These are phyloP conservation scores for Zaprionus davidi DNA, from an alignment of 1,140 invertebrate genomes.

Conservation along the genomic window DNA sequence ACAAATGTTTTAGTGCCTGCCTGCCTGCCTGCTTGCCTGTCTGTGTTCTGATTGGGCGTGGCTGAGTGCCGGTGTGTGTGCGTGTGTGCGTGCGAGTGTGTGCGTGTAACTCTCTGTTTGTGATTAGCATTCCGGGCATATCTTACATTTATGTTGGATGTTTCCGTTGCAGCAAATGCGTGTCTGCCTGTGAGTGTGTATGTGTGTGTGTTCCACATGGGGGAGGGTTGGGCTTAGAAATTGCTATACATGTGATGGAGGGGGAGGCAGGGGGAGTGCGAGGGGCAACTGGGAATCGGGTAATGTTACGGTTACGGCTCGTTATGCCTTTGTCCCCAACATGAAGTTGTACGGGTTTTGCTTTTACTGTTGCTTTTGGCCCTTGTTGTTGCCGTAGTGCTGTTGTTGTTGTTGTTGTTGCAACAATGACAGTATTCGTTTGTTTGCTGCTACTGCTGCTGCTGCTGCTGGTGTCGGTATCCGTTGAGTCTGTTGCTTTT, in stretches of 20 bases:
- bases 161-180: constrained; percentile 78
- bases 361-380: constrained; percentile 16
- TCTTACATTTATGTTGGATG: constrained; percentile 82
- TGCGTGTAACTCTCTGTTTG: constrained; percentile 52
- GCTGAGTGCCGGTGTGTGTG: constrained; percentile 15
- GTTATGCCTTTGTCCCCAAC: constrained; percentile 66
- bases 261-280: not conserved
- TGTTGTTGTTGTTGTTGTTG: constrained; percentile 15
- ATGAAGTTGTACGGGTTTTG: constrained; percentile 29
- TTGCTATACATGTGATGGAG: not conserved
- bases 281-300: constrained; percentile 56
- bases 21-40: not conserved
- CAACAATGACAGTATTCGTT: constrained; percentile 35
- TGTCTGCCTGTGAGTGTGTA: not conserved
- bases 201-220: constrained; percentile 41
- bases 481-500: constrained; percentile 60
- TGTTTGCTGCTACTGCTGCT: constrained; percentile 18
- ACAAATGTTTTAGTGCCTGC: constrained; percentile 76
- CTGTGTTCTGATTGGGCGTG: constrained; percentile 32
- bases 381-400: constrained; percentile 4
- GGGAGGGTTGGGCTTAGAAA: constrained; percentile 13
- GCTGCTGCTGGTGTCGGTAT: constrained; percentile 32
- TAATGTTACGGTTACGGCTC: constrained; percentile 81
- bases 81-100: constrained; percentile 14
- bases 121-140: constrained; percentile 81